Conservation (phyloP, 2,797 vertebrate genomes). For the Anabacerthia variegaticeps region DNA sequence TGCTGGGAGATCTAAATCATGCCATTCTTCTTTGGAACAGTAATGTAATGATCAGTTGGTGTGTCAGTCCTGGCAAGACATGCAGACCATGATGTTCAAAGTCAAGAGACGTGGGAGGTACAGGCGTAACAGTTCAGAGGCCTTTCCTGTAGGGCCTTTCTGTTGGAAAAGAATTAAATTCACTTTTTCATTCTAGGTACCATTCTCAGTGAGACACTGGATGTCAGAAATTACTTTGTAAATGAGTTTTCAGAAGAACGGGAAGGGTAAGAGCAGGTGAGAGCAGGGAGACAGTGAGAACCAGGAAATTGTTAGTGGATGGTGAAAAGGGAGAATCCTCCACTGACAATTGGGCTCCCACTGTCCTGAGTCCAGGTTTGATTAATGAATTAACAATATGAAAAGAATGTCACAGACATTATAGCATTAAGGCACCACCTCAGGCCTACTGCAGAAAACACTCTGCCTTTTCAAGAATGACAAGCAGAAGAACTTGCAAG, state of each 20-base stretch:
- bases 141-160: background rate
- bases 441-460: background rate
- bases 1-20: background rate
- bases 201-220: background rate
- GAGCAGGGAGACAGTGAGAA: background rate
- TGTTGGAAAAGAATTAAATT: background rate
- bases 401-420: background rate
- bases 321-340: background rate
- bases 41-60: background rate
- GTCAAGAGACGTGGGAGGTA: rapidly evolving
- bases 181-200: background rate
- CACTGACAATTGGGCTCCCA: background rate
- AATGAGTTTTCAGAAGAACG: background rate
- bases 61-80: background rate
- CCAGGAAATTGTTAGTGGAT: background rate
- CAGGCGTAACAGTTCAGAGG: background rate
- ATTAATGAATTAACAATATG: background rate
- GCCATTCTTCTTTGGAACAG: background rate
- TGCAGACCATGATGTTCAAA: background rate
- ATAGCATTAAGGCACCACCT: background rate
- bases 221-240: background rate
- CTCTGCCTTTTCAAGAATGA: background rate
- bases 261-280: background rate
- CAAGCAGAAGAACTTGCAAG: background rate
- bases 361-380: background rate